Evolutionary conservation across 2,888 invertebrate species (phyloP).

Genomic region (Melinopterus prodromus): DNA sequence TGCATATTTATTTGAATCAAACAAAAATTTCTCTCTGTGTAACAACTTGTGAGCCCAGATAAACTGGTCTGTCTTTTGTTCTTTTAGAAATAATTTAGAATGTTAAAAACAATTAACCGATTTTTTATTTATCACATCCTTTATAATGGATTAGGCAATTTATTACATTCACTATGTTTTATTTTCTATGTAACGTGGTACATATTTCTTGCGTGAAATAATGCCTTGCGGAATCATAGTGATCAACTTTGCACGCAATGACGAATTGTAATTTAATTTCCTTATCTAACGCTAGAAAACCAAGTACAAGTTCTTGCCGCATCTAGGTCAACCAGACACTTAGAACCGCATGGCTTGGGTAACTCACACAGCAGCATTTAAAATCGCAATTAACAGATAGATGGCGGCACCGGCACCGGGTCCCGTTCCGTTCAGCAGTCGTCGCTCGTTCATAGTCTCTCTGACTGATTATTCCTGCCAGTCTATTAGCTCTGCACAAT

Average conservation of each 20-base stretch:
- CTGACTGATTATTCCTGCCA: not conserved
- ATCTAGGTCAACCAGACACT: not conserved
- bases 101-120: too few species aligned
- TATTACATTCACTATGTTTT: not conserved
- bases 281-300: not conserved
- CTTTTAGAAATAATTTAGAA: too few species aligned
- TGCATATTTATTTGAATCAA: too few species aligned
- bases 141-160: too few species aligned
- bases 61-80: too few species aligned
- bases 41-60: too few species aligned
- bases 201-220: too few species aligned
- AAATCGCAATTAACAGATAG: not conserved
- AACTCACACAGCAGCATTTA: not conserved
- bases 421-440: not conserved
- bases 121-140: too few species aligned
- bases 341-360: not conserved
- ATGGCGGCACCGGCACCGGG: not conserved
- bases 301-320: constrained; percentile 4
- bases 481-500: not conserved
- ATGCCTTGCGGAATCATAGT: too few species aligned
- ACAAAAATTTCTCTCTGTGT: too few species aligned
- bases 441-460: not conserved
- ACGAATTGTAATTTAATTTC: not conserved
- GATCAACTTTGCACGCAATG: not conserved
- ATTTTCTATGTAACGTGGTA: not conserved